Evolutionary conservation across 2,797 vertebrate genomes (phyloP).

Genomic region (Paguma larvata): DNA sequence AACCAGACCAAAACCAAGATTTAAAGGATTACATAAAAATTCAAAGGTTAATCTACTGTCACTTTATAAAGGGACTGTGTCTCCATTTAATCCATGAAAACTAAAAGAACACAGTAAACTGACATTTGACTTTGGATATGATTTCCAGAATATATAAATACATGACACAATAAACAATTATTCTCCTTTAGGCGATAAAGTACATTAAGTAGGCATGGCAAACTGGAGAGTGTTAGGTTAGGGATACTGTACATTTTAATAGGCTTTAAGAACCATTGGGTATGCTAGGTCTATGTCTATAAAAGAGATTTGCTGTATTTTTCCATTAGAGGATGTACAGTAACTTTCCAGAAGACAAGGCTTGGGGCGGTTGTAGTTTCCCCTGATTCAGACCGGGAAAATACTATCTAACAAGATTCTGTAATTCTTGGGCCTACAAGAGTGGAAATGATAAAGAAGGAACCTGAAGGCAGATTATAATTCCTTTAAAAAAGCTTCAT

Average conservation of each 20-base stretch:
- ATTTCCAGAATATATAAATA: constrained; percentile 15
- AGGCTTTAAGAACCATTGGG: not conserved
- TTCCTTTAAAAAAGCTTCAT: not conserved
- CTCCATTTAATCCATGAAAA: not conserved
- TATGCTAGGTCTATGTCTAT: not conserved
- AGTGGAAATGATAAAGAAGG: constrained; percentile 33
- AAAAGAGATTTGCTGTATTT: constrained; percentile 74
- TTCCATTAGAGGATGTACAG: constrained; percentile 75
- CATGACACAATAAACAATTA: not conserved
- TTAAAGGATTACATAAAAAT: constrained; percentile 65
- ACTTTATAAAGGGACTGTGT: not conserved
- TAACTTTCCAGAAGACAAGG: constrained; percentile 80
- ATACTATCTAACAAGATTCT: constrained; percentile 60
- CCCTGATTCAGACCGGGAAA: constrained; percentile 55
- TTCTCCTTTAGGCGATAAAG: constrained; percentile 10
- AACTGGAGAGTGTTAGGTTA: not conserved
- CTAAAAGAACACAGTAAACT: constrained; percentile 8
- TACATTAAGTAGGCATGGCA: not conserved
- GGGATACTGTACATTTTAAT: not conserved
- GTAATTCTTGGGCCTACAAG: not conserved
- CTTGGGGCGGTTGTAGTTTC: constrained; percentile 35
- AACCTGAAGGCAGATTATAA: constrained; percentile 20
- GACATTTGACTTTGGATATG: constrained; percentile 36
- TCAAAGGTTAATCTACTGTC: not conserved
- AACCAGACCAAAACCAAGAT: constrained; percentile 22